Percentiles rank a stretch among this genome's conserved stretches.
Conservation (phyloP, 2,797 vertebrate genomes). For the Hemibagrus guttatus region DNA sequence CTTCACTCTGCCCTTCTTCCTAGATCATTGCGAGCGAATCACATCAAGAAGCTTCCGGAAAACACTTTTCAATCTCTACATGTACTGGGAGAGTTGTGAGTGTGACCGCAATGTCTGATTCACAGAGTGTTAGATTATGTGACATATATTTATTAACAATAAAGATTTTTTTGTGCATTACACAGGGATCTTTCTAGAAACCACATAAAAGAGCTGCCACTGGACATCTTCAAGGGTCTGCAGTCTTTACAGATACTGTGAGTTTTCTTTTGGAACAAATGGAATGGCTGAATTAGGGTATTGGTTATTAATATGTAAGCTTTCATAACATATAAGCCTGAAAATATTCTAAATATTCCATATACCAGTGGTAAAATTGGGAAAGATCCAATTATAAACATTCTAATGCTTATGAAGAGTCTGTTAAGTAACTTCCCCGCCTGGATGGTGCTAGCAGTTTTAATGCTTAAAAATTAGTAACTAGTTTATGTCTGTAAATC, state of each 20-base stretch:
- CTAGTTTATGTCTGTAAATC: neutral
- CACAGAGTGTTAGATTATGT: neutral
- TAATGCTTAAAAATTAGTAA: neutral
- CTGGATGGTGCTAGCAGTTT: neutral
- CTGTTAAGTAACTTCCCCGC: neutral
- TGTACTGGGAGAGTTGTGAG: constrained; percentile 77
- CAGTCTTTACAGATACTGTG: constrained; percentile 52
- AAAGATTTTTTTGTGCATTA: constrained; percentile 6
- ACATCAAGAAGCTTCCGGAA: constrained; percentile 75
- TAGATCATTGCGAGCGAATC: constrained; percentile 80
- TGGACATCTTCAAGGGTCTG: constrained; percentile 72
- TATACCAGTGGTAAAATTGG: no score
- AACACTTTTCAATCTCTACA: constrained; percentile 80
- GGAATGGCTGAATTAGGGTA: neutral
- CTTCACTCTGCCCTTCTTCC: constrained; percentile 47
- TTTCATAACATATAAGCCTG: neutral
- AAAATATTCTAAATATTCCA: neutral
- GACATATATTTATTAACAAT: neutral
- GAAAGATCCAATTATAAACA: neutral
- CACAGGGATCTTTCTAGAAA: constrained; percentile 79
- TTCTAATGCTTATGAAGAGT: no score
- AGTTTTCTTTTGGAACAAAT: constrained; percentile 19
- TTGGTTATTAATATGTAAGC: neutral
- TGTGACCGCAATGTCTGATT: constrained; percentile 12
- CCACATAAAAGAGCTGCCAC: constrained; percentile 72